Conservation (phyloP, 2,113 vertebrate genomes). For the Notechis scutatus region DNA sequence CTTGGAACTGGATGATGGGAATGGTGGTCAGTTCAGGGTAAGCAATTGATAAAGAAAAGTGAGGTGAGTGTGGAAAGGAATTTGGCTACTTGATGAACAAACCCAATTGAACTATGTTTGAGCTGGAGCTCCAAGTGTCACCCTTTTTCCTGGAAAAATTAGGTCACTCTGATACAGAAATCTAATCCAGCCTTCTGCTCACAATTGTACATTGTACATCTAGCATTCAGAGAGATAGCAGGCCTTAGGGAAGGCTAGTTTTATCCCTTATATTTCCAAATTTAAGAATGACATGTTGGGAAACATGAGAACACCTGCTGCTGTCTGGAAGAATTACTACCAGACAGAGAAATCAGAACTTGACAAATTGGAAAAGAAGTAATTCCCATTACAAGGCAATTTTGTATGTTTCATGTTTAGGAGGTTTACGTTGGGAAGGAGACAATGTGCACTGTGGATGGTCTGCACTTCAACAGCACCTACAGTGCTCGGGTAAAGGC, state of each 20-base stretch:
- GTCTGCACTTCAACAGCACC: conserved; percentile 97
- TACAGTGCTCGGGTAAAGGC: conserved; percentile 95
- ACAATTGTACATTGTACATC: neutral
- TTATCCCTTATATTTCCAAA: neutral
- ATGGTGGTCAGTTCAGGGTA: conserved; percentile 93
- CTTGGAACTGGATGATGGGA: conserved; percentile 94
- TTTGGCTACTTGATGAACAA: too few species aligned
- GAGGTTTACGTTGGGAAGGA: conserved; percentile 97
- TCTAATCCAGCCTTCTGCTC: neutral
- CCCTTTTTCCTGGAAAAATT: neutral
- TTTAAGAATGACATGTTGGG: neutral
- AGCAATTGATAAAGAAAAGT: conserved; percentile 37
- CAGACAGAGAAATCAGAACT: neutral
- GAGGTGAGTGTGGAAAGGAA: neutral
- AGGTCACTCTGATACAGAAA: neutral
- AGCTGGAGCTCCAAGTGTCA: neutral
- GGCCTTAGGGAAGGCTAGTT: neutral
- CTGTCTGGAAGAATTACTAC: neutral
- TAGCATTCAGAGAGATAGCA: neutral
- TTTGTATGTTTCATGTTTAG: conserved; percentile 61
- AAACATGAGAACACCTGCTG: neutral
- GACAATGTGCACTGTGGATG: conserved; percentile 98
- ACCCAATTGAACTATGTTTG: neutral
- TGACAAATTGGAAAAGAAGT: neutral
- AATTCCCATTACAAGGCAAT: neutral